Percentiles rank a stretch among this genome's conserved stretches.
phyloP scores from a whole-genome alignment of 2,888 invertebrate species.

The Tenthredo amoena region DNA sequence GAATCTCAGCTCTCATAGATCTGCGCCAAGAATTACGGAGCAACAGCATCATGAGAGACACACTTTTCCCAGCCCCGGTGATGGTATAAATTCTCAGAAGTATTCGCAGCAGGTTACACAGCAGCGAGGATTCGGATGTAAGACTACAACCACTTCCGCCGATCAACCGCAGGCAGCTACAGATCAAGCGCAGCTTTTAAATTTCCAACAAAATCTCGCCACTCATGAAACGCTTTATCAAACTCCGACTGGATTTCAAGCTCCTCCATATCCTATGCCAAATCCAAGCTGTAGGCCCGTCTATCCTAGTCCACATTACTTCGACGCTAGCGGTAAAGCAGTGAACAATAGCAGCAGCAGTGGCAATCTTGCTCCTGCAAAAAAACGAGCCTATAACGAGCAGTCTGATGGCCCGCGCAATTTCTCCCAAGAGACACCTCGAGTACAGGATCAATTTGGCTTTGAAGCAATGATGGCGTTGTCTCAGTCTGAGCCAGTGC shows the following conservation, averaged over 20 bases:
- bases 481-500: slow-evolving; percentile 66
- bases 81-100: slow-evolving; percentile 66
- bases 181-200: slow-evolving; percentile 63
- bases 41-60: slow-evolving; percentile 65
- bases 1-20: slow-evolving; percentile 61
- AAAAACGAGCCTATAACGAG: slow-evolving; percentile 74
- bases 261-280: slow-evolving; percentile 72
- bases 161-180: slow-evolving; percentile 64
- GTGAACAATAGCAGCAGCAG: slow-evolving; percentile 60
- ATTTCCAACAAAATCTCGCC: slow-evolving; percentile 71
- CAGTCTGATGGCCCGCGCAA: slow-evolving; percentile 62
- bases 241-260: slow-evolving; percentile 69
- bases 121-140: slow-evolving; percentile 63
- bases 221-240: slow-evolving; percentile 73
- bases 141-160: slow-evolving; percentile 58
- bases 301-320: slow-evolving; percentile 73
- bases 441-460: slow-evolving; percentile 71
- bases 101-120: slow-evolving; percentile 61
- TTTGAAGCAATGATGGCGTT: slow-evolving; percentile 74
- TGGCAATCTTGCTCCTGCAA: slow-evolving; percentile 69
- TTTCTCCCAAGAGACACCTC: slow-evolving; percentile 65
- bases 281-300: slow-evolving; percentile 71
- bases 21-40: slow-evolving; percentile 40
- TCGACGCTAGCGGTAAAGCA: slow-evolving; percentile 67
- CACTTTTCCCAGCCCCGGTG: slow-evolving; percentile 65